These are phyloP conservation scores for Microplitis demolitor DNA, from an alignment of 1,140 invertebrate species.

Conservation along the genomic window DNA sequence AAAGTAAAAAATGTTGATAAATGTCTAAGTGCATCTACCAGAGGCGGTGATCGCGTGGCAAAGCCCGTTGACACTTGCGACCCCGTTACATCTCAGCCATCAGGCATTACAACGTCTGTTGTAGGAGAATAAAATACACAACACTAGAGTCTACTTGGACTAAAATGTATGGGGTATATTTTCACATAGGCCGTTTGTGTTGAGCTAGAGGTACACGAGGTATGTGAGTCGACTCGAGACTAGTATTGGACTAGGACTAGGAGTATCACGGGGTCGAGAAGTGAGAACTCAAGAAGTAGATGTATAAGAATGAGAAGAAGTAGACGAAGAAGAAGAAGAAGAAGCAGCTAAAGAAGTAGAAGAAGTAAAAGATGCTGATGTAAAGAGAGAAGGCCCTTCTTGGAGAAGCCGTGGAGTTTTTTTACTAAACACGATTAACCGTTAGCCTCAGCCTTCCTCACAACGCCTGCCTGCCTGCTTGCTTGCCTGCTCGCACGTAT, in stretches of 20 bases:
- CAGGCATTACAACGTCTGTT: conserved; percentile 4
- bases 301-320: neutral
- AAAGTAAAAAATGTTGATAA: neutral
- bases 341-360: neutral
- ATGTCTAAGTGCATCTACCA: neutral
- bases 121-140: neutral
- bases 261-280: neutral
- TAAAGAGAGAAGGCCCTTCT: conserved; percentile 17
- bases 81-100: conserved; percentile 32
- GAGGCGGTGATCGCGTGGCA: conserved; percentile 27
- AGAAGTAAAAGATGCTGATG: too few relatives aligned
- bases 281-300: neutral
- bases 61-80: conserved; percentile 37
- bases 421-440: conserved; percentile 15
- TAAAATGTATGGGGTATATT: neutral
- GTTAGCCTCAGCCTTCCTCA: conserved; percentile 24
- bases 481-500: neutral
- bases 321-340: neutral
- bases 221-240: neutral
- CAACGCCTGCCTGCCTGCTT: conserved; percentile 21
- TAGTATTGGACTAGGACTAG: too few relatives aligned
- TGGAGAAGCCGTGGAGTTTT: conserved; percentile 22
- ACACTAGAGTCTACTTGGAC: neutral
- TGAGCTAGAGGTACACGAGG: neutral
- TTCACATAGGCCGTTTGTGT: neutral